A percentile compares a stretch with the other conserved stretches of the same genome.
phyloP scores from a whole-genome alignment of 2,888 invertebrate species.

The Brachypterus glaber region DNA sequence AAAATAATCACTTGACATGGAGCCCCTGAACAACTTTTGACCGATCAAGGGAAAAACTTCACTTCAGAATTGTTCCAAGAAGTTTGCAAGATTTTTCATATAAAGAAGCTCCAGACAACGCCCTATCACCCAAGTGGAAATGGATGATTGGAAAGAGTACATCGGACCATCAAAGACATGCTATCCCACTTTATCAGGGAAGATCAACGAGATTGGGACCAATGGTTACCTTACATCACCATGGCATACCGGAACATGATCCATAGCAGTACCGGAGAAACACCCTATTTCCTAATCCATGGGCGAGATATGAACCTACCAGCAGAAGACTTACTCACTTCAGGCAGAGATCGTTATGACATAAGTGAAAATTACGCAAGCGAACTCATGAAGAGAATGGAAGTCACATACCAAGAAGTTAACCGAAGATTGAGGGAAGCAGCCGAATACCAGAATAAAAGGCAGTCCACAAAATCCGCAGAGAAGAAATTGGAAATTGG shows the following conservation, averaged over 20 bases:
- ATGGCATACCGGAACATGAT: conserved; percentile 17
- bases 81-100: conserved; percentile 3
- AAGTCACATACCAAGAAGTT: not conserved
- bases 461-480: not conserved
- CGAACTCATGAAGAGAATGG: conserved; percentile 6
- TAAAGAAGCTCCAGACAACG: conserved; percentile 5
- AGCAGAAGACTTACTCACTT: conserved; percentile 13
- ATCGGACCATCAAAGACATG: conserved; percentile 22
- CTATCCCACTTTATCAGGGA: conserved; percentile 21
- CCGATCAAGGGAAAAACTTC: conserved; percentile 23
- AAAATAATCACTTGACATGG: conserved; percentile 23
- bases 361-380: conserved; percentile 14
- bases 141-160: conserved; percentile 12
- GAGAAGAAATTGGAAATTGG: not conserved
- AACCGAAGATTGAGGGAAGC: not conserved
- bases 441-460: not conserved
- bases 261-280: conserved; percentile 17
- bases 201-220: conserved; percentile 23
- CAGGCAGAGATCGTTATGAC: conserved; percentile 13
- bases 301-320: conserved; percentile 17
- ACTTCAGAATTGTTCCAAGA: conserved; percentile 14
- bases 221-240: conserved; percentile 20
- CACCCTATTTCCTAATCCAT: conserved; percentile 18
- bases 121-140: conserved; percentile 4
- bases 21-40: conserved; percentile 22